phyloP scores from a whole-genome alignment of 1,140 invertebrate species.

The Brachionus manjavacas region DNA sequence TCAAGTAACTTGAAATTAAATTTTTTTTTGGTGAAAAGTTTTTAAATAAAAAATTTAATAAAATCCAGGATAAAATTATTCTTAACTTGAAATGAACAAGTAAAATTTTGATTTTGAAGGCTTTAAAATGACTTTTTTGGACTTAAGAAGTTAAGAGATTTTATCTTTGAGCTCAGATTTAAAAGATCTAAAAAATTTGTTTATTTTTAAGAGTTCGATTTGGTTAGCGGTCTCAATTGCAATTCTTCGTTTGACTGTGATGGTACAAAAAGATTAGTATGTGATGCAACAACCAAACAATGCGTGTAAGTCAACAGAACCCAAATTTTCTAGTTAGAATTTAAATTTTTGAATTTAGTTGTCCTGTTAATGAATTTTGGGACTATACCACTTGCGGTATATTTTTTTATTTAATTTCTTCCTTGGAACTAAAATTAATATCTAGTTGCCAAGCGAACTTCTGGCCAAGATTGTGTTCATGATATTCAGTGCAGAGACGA shows the following conservation, averaged over 20 bases:
- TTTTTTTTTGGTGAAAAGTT: too few species aligned
- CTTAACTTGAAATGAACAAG: too few species aligned
- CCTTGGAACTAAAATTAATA: background rate
- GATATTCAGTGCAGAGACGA: conserved; percentile 3
- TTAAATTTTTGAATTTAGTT: background rate
- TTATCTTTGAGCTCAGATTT: background rate
- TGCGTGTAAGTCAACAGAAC: background rate
- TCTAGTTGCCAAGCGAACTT: background rate
- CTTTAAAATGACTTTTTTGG: too few species aligned
- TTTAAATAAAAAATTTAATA: too few species aligned
- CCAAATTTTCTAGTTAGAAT: background rate
- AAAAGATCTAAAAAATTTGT: background rate
- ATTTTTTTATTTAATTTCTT: background rate
- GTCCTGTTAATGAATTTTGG: background rate
- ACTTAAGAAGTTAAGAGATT: too few species aligned
- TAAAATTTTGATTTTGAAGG: too few species aligned
- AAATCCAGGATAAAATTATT: too few species aligned
- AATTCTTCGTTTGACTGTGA: conserved; percentile 6
- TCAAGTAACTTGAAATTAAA: too few species aligned
- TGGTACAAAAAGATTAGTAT: background rate
- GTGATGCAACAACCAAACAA: background rate
- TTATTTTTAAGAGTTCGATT: background rate
- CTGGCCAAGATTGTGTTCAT: background rate
- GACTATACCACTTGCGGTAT: conserved; percentile 15
- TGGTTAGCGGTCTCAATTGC: background rate